Conservation (phyloP, 2,797 vertebrate species). For the Coilia nasus region DNA sequence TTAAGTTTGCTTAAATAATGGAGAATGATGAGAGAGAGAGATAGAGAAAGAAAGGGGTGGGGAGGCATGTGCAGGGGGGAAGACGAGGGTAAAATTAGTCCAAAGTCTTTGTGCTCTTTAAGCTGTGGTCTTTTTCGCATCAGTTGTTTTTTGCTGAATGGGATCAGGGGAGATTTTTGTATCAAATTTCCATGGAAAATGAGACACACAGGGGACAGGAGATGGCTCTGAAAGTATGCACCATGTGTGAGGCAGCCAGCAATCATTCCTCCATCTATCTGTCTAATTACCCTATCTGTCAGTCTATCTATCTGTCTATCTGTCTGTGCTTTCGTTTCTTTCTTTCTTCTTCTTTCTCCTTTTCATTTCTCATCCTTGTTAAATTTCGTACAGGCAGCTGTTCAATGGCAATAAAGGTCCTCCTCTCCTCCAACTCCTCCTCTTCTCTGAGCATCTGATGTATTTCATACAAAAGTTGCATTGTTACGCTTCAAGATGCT, state of each 20-base stretch:
- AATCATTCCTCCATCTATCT: not conserved
- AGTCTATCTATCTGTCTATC: not conserved
- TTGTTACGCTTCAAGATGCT: not conserved
- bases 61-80: not conserved
- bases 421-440: not conserved
- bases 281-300: not conserved
- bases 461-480: not conserved
- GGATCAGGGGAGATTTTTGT: constrained; percentile 53
- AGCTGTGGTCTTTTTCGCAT: not conserved
- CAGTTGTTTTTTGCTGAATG: constrained; percentile 39
- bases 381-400: no score
- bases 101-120: not conserved
- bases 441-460: not conserved
- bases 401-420: no score
- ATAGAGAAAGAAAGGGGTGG: constrained; percentile 10
- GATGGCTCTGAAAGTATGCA: not conserved
- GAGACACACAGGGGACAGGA: constrained; percentile 6
- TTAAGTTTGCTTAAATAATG: constrained; percentile 42
- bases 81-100: constrained; percentile 4
- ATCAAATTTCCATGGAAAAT: constrained; percentile 58
- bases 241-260: not conserved
- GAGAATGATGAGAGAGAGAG: constrained; percentile 23
- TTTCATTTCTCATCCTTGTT: no score
- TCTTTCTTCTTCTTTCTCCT: no score
- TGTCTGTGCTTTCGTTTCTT: not conserved